Base-by-base conservation (phyloP, 2,797 vertebrate species). In the Microcaecilia unicolor region DNA sequence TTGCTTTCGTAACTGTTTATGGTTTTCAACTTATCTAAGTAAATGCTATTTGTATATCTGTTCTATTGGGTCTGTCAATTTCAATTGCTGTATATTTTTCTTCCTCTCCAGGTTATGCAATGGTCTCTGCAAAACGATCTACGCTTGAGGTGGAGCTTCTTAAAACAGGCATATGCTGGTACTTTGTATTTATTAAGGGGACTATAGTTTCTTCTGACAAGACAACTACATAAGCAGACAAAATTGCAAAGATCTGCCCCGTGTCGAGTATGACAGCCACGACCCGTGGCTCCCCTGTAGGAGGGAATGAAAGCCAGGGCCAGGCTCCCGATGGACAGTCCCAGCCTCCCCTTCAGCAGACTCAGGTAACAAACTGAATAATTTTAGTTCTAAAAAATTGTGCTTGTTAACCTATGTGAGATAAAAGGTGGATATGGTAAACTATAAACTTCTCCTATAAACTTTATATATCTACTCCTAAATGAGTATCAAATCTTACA, bases 191-290 rank as follows among this genome's bases (percentile, higher is more conserved):
- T 83, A 85, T 81, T 92, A 87, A 97, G 90, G 79, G 88, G 91
- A 92, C 90, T 91, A 87, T 97, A 87, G 93, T 92, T 99, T 96
- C 84, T 86, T 91, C 90, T 77, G 78, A 90, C 71, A 81, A 83
- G 67, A 91, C 91, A 81, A 88, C 92, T 82, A 91, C 91, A 83
- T 99, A 97, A 97, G 84, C 90, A 92, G 95, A 95, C 95, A 99
- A 99, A 92, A 98, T 99, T 98, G 94, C 96, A 96, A 99, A 97
- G 87, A 97, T 98, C 88, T 99, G 95, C 90, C 94, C 95, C 58
- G 92, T 98, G 87, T 94, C 96, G 92, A 98, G 90, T 92, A 99
- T 99, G 96, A 99, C 96, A 78, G 96, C 96, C 95, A 98, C 96
- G 84, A 99, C 96, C 79, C 96, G 95, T 97, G 96, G 96, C 91